These are phyloP conservation scores for Byasa hedistus DNA, from an alignment of 2,888 invertebrate genomes.

Conservation along the genomic window DNA sequence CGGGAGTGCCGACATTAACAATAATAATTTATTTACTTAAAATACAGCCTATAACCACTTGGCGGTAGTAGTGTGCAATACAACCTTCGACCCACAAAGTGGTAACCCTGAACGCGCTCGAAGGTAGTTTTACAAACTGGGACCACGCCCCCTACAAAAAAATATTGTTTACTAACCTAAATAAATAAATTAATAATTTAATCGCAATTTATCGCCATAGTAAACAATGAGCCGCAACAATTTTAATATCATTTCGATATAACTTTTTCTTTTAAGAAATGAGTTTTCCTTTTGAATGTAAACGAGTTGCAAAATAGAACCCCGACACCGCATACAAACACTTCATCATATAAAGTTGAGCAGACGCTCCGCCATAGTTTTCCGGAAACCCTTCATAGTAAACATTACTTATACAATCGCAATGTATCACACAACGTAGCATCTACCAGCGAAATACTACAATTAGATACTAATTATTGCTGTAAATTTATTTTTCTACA, in stretches of 20 bases:
- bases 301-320: conserved; percentile 38
- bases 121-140: conserved; percentile 60
- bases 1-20: conserved; percentile 67
- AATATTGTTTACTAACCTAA: conserved; percentile 59
- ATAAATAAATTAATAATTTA: conserved; percentile 65
- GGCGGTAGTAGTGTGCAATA: neutral
- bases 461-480: conserved; percentile 77
- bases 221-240: conserved; percentile 69
- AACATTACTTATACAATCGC: conserved; percentile 58
- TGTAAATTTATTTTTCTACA: conserved; percentile 69
- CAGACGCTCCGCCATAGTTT: conserved; percentile 33
- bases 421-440: conserved; percentile 75
- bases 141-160: conserved; percentile 54
- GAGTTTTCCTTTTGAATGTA: conserved; percentile 47
- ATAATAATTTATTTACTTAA: conserved; percentile 60
- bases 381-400: conserved; percentile 34
- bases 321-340: conserved; percentile 19
- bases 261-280: conserved; percentile 51
- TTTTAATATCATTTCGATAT: conserved; percentile 75
- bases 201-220: conserved; percentile 51
- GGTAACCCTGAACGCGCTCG: conserved; percentile 19
- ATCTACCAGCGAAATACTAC: conserved; percentile 74
- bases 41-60: conserved; percentile 40
- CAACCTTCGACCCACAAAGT: neutral
- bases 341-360: conserved; percentile 23